A percentile compares a stretch with the other conserved stretches of the same genome.
These are phyloP conservation scores for Henricia sp. DNA, from an alignment of 53 echinoderm and acorn worm species.

Conservation along the genomic window DNA sequence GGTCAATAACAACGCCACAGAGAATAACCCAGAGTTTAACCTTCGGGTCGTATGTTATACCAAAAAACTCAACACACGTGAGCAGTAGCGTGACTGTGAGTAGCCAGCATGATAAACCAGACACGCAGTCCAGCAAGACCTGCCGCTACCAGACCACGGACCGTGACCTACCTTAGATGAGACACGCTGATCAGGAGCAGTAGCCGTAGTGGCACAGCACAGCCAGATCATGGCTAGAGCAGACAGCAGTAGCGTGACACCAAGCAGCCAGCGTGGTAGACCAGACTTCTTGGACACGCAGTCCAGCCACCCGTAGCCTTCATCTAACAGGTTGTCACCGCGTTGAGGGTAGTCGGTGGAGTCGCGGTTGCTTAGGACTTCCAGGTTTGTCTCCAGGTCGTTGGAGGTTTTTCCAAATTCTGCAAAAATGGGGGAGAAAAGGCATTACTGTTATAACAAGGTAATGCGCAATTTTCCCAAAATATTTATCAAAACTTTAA, in stretches of 20 bases:
- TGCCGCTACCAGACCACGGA: too few species aligned
- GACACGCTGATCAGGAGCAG: slow-evolving; percentile 84
- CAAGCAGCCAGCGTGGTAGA: slow-evolving; percentile 90
- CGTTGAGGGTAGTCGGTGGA: slow-evolving; percentile 60
- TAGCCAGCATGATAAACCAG: too few species aligned
- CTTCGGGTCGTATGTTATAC: too few species aligned
- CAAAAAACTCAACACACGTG: too few species aligned
- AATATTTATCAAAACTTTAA: too few species aligned
- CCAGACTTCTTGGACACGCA: slow-evolving; percentile 96
- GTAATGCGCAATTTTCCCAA: too few species aligned
- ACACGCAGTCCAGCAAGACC: too few species aligned
- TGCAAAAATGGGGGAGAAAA: background rate
- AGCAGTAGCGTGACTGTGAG: too few species aligned
- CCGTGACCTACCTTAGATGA: slow-evolving; percentile 63
- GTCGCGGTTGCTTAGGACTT: slow-evolving; percentile 74
- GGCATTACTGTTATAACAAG: too few species aligned
- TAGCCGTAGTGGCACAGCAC: slow-evolving; percentile 90
- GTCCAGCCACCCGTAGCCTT: slow-evolving; percentile 85
- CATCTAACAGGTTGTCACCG: slow-evolving; percentile 53
- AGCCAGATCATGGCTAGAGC: slow-evolving; percentile 96
- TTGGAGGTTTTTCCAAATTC: slow-evolving; percentile 64
- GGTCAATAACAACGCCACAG: too few species aligned
- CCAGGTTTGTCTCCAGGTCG: slow-evolving; percentile 80
- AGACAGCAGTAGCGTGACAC: slow-evolving; percentile 88
- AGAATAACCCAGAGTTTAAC: too few species aligned